A percentile compares a stretch with the other conserved stretches of the same genome.
These are phyloP conservation scores for Sebastes iracundus DNA, from an alignment of 2,797 vertebrate genomes.

Conservation along the genomic window DNA sequence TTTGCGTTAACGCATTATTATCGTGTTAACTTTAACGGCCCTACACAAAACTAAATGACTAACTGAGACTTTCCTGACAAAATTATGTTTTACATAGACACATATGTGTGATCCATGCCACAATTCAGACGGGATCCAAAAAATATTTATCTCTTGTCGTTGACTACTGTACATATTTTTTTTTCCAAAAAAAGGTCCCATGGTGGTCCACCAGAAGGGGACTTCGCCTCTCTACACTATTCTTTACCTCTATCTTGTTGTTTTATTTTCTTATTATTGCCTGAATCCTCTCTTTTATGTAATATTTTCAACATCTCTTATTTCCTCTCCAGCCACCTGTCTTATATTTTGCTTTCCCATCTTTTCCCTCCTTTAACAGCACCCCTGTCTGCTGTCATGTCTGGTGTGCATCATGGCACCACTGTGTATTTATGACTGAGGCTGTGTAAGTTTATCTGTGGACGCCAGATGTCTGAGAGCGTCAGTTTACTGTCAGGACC, in stretches of 20 bases:
- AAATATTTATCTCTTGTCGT: too few species aligned
- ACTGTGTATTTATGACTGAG: not conserved
- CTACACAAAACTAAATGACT: too few species aligned
- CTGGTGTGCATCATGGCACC: not conserved
- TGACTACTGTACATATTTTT: too few species aligned
- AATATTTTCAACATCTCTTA: not conserved
- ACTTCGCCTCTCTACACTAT: not conserved
- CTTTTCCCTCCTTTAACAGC: not conserved
- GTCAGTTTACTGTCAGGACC: conserved; percentile 23
- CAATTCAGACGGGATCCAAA: too few species aligned
- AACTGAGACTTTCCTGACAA: too few species aligned
- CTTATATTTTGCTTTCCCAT: not conserved
- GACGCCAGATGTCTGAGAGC: conserved; percentile 39
- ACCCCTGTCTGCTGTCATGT: not conserved
- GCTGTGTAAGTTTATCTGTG: conserved; percentile 40
- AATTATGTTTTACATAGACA: too few species aligned
- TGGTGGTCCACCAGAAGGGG: too few species aligned
- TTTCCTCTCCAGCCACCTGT: not conserved
- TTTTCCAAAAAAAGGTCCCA: too few species aligned
- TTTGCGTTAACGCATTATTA: too few species aligned
- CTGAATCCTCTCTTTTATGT: not conserved
- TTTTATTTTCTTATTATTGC: not conserved
- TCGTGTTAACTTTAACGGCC: too few species aligned
- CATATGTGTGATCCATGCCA: too few species aligned
- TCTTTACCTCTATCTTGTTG: not conserved